Evolutionary conservation across 2,113 vertebrate genomes (phyloP).

Genomic region (Ochotona princeps): DNA sequence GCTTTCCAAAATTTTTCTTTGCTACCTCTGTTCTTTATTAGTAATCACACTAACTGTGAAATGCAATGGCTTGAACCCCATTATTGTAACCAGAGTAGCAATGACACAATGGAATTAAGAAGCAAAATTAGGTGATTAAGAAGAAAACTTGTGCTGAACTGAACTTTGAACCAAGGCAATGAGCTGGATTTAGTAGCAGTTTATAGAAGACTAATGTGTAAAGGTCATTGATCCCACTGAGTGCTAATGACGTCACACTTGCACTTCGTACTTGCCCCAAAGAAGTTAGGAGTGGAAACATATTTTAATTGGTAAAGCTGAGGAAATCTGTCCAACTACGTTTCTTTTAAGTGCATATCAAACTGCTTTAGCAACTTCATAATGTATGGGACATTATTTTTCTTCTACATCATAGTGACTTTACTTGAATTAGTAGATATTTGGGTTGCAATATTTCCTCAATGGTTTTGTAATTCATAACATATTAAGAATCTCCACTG

Average conservation of each 20-base stretch:
- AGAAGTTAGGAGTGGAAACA: background rate
- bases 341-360: background rate
- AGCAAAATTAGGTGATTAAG: conserved; percentile 23
- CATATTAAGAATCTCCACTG: background rate
- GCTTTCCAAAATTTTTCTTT: conserved; percentile 44
- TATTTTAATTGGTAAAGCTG: background rate
- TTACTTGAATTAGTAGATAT: conserved; percentile 55
- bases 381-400: background rate
- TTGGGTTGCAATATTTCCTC: background rate
- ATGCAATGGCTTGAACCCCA: conserved; percentile 19
- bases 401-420: background rate
- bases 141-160: background rate
- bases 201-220: background rate
- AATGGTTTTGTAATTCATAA: background rate
- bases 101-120: background rate
- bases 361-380: background rate
- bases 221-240: conserved; percentile 30
- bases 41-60: conserved; percentile 42
- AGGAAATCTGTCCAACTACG: background rate
- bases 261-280: background rate
- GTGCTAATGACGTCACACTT: background rate
- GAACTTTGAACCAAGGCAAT: conserved; percentile 60
- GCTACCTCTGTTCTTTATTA: conserved; percentile 45
- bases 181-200: background rate
- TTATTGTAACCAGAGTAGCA: background rate